phyloP scores from a whole-genome alignment of 1,140 invertebrate genomes.

The Drosophila funebris region DNA sequence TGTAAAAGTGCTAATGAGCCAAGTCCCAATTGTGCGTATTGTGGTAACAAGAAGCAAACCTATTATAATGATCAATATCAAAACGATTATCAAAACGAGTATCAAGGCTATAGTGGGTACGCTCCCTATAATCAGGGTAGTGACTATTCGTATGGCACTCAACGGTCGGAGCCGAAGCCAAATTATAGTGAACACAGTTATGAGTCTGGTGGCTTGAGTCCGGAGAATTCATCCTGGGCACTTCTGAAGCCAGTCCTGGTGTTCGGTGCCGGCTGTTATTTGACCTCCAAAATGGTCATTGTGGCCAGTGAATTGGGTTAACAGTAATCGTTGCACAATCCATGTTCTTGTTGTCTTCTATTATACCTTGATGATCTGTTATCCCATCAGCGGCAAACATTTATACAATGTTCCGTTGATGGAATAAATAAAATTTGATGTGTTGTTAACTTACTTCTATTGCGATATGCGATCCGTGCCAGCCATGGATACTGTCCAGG shows the following conservation, averaged over 20 bases:
- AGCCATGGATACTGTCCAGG: slow-evolving; percentile 89
- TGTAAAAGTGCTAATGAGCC: slow-evolving; percentile 8
- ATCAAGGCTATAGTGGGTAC: background rate
- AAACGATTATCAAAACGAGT: background rate
- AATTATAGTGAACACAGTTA: background rate
- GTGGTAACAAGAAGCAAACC: background rate
- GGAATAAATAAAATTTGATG: slow-evolving; percentile 24
- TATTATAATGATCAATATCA: background rate
- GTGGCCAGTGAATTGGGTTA: slow-evolving; percentile 59
- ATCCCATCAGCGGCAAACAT: background rate
- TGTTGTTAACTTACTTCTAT: slow-evolving; percentile 62
- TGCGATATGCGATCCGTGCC: slow-evolving; percentile 86
- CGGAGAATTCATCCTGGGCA: background rate
- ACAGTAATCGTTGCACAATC: background rate
- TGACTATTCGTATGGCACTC: background rate
- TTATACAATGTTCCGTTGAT: background rate
- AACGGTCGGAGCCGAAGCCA: background rate
- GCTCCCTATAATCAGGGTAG: background rate
- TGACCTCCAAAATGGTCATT: slow-evolving; percentile 41
- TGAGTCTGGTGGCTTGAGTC: background rate
- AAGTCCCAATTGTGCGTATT: slow-evolving; percentile 1
- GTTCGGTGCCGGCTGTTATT: slow-evolving; percentile 48
- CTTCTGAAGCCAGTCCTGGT: slow-evolving; percentile 44
- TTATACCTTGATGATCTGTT: background rate
- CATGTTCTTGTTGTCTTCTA: background rate